A percentile compares a stretch with the other conserved stretches of the same genome.
Evolutionary conservation across 2,888 invertebrate species (phyloP).

Genomic region (Punctoribates punctum): DNA sequence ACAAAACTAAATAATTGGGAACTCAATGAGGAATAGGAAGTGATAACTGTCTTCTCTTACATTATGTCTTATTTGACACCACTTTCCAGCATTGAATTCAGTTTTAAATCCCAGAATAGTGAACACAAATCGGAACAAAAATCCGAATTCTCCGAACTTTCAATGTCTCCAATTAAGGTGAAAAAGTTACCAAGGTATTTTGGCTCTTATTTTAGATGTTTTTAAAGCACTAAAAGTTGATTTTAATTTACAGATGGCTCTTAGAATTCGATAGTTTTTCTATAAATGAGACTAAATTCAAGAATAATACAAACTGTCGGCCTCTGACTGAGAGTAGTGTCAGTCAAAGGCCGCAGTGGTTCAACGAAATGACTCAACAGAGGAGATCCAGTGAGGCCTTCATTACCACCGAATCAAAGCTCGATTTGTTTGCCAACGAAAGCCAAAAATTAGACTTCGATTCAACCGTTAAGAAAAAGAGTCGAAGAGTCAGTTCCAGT

Average conservation of each 20-base stretch:
- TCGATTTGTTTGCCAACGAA: neutral
- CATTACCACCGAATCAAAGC: neutral
- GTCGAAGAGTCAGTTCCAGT: neutral
- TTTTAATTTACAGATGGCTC: slow-evolving; percentile 36
- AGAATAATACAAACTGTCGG: neutral
- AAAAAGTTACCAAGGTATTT: slow-evolving; percentile 42
- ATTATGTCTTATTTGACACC: slow-evolving; percentile 25
- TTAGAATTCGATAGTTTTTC: slow-evolving; percentile 39
- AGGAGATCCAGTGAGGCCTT: slow-evolving; percentile 35
- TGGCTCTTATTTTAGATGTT: neutral
- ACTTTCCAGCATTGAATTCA: neutral
- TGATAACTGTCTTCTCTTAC: neutral
- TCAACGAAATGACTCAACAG: slow-evolving; percentile 38
- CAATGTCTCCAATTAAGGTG: neutral
- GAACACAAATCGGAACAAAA: neutral
- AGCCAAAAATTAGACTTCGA: neutral
- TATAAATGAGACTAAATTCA: neutral
- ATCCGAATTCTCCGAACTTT: neutral
- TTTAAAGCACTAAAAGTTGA: neutral
- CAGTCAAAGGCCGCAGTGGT: slow-evolving; percentile 42
- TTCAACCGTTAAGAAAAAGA: neutral
- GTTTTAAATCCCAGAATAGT: neutral
- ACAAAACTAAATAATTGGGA: slow-evolving; percentile 27
- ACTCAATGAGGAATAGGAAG: slow-evolving; percentile 6
- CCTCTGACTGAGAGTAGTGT: slow-evolving; percentile 42